phyloP scores from a whole-genome alignment of 2,113 vertebrate species.

The Clupea harengus region DNA sequence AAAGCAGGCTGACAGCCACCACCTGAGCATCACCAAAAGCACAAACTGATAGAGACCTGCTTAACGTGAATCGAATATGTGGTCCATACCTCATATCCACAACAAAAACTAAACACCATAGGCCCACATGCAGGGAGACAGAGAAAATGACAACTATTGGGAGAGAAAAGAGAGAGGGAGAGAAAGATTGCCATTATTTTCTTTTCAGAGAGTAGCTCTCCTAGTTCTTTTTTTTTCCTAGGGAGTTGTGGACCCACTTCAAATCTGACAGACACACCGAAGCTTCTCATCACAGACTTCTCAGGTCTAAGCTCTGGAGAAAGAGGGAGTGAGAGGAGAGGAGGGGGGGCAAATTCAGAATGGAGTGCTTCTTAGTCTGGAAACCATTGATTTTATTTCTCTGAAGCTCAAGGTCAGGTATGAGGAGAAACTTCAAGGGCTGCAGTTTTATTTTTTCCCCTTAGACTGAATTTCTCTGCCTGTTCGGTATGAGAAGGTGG shows the following conservation, averaged over 20 bases:
- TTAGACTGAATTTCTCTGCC: conserved; percentile 18
- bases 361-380: conserved; percentile 23
- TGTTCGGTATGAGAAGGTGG: background rate
- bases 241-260: conserved; percentile 7
- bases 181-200: background rate
- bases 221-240: background rate
- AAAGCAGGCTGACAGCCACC: conserved; percentile 49
- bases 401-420: conserved; percentile 41
- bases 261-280: conserved; percentile 32
- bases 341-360: conserved; percentile 31
- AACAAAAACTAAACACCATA: background rate
- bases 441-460: conserved; percentile 29
- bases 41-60: conserved; percentile 54
- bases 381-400: conserved; percentile 45
- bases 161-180: background rate
- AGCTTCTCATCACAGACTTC: conserved; percentile 28
- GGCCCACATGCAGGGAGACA: background rate
- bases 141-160: background rate
- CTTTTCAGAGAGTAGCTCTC: conserved; percentile 10
- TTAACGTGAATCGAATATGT: conserved; percentile 63
- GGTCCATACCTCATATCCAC: background rate
- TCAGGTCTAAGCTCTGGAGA: conserved; percentile 38
- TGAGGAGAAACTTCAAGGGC: conserved; percentile 38
- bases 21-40: conserved; percentile 65
- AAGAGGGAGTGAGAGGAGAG: background rate